Conservation (phyloP, 2,888 invertebrate species). For the Macrosoma leucophasiata region DNA sequence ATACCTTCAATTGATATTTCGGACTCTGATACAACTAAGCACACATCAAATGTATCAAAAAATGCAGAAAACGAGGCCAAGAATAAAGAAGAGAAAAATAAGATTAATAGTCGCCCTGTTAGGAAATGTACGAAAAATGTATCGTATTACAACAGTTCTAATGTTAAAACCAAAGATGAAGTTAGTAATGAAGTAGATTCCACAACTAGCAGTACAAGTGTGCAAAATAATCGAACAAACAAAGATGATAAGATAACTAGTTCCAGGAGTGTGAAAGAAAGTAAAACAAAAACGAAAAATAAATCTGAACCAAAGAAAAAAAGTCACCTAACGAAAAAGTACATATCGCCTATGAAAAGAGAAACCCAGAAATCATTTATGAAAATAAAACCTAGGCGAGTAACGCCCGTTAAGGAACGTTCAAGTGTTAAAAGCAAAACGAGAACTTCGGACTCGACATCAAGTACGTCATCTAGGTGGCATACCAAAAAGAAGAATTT, state of each 20-base stretch:
- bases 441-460: constrained; percentile 29
- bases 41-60: constrained; percentile 27
- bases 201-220: constrained; percentile 38
- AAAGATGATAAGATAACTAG: constrained; percentile 24
- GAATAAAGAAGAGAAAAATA: constrained; percentile 20
- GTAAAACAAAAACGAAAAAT: constrained; percentile 28
- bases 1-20: constrained; percentile 42
- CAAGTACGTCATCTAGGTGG: constrained; percentile 12
- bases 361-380: constrained; percentile 47
- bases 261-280: constrained; percentile 26
- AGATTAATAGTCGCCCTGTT: constrained; percentile 44
- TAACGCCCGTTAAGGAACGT: constrained; percentile 47
- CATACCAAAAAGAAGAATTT: constrained; percentile 18
- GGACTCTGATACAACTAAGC: constrained; percentile 23
- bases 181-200: constrained; percentile 34
- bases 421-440: constrained; percentile 34
- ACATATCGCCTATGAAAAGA: constrained; percentile 46
- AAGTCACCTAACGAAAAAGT: constrained; percentile 35
- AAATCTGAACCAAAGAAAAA: constrained; percentile 29
- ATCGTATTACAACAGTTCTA: constrained; percentile 47
- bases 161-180: constrained; percentile 31
- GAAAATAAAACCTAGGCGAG: constrained; percentile 55
- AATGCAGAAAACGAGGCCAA: constrained; percentile 26
- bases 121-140: constrained; percentile 65
- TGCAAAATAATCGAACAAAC: constrained; percentile 32